Base-by-base conservation (phyloP, 2,797 vertebrate genomes). In the Tympanoctomys barrerae region DNA sequence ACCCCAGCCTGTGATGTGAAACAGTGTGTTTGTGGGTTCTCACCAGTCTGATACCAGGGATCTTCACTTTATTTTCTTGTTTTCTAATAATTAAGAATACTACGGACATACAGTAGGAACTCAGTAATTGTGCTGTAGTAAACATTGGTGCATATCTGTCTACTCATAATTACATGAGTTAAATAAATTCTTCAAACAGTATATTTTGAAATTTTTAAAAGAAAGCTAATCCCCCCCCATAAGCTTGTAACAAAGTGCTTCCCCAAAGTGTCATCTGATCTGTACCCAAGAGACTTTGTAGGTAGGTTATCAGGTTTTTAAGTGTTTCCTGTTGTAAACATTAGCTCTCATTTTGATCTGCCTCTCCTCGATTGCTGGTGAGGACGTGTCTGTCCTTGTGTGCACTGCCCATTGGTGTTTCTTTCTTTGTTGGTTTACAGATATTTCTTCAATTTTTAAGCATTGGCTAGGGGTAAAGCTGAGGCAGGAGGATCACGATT, bases 351-450 rank as follows among this genome's bases (percentile, higher is more conserved):
- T n/a, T 57, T 14, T 42, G 4, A 14, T 24, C 4, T n/a, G 46
- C 3, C 0, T 13, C 24, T 18, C 21, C 39, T 1, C 1, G 0
- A 7, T 21, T 57, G 11, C 54, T 18, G 10, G 12, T 26, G 18
- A 28, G 9, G 0, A 0, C 2, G 0, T 52, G 9, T 1, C 2
- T 22, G 0, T 52, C 28, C 22, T 2, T 9, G 19, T 39, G 7
- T 24, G 13, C 13, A 1, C 2, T 66, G 28, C 19, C 26, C 0
- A 1, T 16, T 5, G 12, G 19, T 21, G 5, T 11, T 1, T 33
- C 18, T 54, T 66, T 46, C 8, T 22, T 7, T 73, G n/a, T 46
- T n/a, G 7, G 39, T 16, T 75, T 26, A 24, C 0, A 13, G 19
- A 8, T 26, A 4, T 5, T 75, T 19, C 22, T 46, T 75, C 13